phyloP scores from a whole-genome alignment of 30 jellyfish, hydroid and myxozoan species.

The Aurelia aurita region DNA sequence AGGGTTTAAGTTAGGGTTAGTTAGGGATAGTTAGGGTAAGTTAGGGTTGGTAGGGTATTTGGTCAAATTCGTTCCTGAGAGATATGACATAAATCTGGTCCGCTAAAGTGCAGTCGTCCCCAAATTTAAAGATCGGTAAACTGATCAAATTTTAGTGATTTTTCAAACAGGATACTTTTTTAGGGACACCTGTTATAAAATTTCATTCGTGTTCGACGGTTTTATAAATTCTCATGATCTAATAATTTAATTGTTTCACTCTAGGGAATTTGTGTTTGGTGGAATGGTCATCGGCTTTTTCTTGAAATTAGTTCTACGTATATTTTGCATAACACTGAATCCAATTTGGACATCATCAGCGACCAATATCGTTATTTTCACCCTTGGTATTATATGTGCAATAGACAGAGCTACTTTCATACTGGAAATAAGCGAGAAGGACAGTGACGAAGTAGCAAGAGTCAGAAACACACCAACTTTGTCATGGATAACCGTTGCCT shows the following conservation, averaged over 20 bases:
- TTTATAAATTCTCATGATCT: neutral
- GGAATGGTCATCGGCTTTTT: slow-evolving; percentile 61
- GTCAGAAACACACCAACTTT: neutral
- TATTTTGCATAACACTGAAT: slow-evolving; percentile 49
- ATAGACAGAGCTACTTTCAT: slow-evolving; percentile 30
- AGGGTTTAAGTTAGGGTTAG: no score
- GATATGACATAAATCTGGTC: no score
- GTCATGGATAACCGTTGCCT: slow-evolving; percentile 40
- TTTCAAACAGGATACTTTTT: no score
- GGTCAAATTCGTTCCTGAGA: no score
- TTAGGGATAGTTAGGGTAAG: no score
- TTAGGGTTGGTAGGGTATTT: no score
- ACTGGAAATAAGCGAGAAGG: neutral
- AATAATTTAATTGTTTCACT: neutral
- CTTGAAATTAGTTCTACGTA: slow-evolving; percentile 54
- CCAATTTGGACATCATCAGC: slow-evolving; percentile 63
- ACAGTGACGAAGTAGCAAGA: neutral
- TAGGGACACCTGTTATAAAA: no score
- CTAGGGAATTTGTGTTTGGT: slow-evolving; percentile 52
- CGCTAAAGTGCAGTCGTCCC: no score
- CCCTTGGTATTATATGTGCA: slow-evolving; percentile 24
- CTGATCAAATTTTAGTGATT: no score
- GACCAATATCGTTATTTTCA: slow-evolving; percentile 21
- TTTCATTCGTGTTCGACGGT: no score
- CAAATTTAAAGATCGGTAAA: no score